Evolutionary conservation across 2,888 invertebrate species (phyloP), one percentile per base, ranked within the genome.

Genomic region (Drosophila imparisetae): DNA sequence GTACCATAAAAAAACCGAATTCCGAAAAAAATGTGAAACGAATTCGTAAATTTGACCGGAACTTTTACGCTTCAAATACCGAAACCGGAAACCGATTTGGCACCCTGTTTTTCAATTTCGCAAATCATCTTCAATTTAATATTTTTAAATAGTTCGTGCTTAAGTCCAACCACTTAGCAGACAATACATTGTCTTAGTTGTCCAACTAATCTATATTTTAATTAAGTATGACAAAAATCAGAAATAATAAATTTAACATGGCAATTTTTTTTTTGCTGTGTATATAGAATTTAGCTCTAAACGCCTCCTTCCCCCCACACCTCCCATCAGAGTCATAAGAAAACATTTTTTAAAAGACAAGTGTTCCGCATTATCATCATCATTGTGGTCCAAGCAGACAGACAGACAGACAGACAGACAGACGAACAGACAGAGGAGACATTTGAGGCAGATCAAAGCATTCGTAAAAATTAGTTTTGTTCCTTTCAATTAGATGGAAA

Each of bases 401-500:
- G 65, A 63, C 55, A 57, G 10, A n/a, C 13, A 4, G 15, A 34
- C 32, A 10, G 11, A 4, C 30, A 10, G 10, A 32, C 32, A 66
- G 45, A 45, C 42, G n/a, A 6, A 42, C n/a, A 21, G 42, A 21
- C 7, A 7, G 45, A 45, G 45, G 2, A 24, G 45, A 24, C 24
- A 11, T 50, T 24, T n/a, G 42, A 38, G 21, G 32, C 34, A 69
- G 63, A 78, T 81, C 80, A 81, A 81, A 81, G 80, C 55, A 65
- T 61, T 78, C 65, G 42, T 72, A 67, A 70, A 70, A 66, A 67
- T 78, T 64, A n/a, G 48, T 66, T 66, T 27, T 71, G 79, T 74
- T 68, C 40, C 79, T 68, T 59, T 77, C 74, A 78, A 80, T 80
- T 75, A 80, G 67, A 48, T 13, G 8, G 42, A 61, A 66, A 58